These are phyloP conservation scores for Chunga burmeisteri DNA, from an alignment of 2,113 vertebrate species.

Conservation along the genomic window DNA sequence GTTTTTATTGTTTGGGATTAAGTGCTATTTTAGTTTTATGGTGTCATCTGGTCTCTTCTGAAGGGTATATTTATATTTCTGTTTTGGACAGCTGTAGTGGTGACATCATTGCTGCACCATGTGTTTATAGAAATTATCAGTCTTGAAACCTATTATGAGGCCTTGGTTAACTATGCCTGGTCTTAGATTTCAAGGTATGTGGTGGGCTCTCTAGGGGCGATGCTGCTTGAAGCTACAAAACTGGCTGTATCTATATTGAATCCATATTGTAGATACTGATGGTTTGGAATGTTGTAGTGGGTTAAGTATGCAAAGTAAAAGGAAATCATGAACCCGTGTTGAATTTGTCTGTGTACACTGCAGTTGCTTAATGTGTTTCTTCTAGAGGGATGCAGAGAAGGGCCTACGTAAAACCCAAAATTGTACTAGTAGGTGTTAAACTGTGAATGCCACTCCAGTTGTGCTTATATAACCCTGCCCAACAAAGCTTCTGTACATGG, in stretches of 20 bases:
- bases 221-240: neutral
- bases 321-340: neutral
- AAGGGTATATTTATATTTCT: neutral
- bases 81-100: neutral
- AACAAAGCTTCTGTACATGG: neutral
- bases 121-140: neutral
- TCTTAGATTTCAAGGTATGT: neutral
- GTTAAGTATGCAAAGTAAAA: neutral
- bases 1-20: neutral
- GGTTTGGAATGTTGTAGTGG: neutral
- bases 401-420: neutral
- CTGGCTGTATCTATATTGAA: neutral
- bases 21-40: neutral
- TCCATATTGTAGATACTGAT: neutral
- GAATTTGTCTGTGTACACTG: neutral
- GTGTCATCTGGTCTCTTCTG: neutral
- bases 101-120: conserved; percentile 10
- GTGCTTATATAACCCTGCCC: neutral
- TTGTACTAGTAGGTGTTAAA: neutral
- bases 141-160: neutral
- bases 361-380: neutral
- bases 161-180: neutral
- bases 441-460: neutral
- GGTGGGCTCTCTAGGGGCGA: neutral
- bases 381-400: neutral